Conservation (phyloP, 2,888 invertebrate species). For the Calliopum simillimum region DNA sequence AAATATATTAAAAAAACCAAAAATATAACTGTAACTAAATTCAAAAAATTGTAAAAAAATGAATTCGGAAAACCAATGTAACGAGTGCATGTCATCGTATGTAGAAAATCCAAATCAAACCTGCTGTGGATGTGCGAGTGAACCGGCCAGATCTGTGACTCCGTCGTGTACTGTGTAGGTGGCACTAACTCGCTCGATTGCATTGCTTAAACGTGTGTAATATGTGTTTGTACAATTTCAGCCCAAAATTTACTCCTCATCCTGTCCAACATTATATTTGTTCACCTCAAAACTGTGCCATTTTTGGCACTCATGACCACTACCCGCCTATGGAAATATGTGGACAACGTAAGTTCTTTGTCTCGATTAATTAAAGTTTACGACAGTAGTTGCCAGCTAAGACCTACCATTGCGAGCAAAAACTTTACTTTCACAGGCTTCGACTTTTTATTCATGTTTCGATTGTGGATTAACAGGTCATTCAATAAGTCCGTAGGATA, state of each 20-base stretch:
- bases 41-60: constrained; percentile 40
- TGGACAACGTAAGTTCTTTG: constrained; percentile 39
- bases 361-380: constrained; percentile 1
- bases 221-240: constrained; percentile 1
- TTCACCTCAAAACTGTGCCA: constrained; percentile 47
- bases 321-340: constrained; percentile 45
- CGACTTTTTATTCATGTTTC: no score
- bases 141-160: constrained; percentile 5
- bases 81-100: constrained; percentile 16
- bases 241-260: constrained; percentile 27
- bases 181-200: neutral
- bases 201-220: neutral
- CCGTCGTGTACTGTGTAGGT: constrained; percentile 19
- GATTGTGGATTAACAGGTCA: no score
- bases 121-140: constrained; percentile 21
- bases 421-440: no score
- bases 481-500: no score
- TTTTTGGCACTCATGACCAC: constrained; percentile 51
- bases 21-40: constrained; percentile 36
- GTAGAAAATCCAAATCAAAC: constrained; percentile 1
- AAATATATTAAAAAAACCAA: constrained; percentile 28
- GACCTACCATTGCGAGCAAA: no score
- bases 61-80: constrained; percentile 39
- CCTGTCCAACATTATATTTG: constrained; percentile 43
- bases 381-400: neutral